These are phyloP conservation scores for Drosophila sucinea DNA, from an alignment of 1,140 invertebrate species.

Conservation along the genomic window DNA sequence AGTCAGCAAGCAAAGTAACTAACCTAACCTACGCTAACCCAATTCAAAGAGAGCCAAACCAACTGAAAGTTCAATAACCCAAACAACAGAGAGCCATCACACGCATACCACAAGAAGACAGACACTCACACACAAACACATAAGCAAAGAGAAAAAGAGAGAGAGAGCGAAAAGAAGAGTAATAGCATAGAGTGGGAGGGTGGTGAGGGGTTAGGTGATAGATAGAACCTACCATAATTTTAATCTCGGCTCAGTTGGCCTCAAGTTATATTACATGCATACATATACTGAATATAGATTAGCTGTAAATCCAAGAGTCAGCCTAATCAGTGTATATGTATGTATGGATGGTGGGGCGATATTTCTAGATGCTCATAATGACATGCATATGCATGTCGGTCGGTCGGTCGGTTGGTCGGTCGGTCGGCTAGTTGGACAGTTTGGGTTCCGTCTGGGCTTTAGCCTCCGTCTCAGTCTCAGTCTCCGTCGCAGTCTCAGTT, in stretches of 20 bases:
- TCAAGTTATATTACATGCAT: constrained; percentile 6
- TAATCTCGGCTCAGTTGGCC: constrained; percentile 22
- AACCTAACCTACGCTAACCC: constrained; percentile 18
- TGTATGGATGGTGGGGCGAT: constrained; percentile 28
- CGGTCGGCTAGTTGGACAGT: constrained; percentile 1
- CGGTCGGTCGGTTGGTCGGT: background rate
- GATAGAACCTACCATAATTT: constrained; percentile 15
- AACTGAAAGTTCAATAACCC: constrained; percentile 40
- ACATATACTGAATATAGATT: constrained; percentile 13
- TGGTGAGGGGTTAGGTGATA: background rate
- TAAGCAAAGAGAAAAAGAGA: background rate
- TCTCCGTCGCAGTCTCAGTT: constrained; percentile 10
- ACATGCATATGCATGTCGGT: background rate
- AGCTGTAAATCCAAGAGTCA: constrained; percentile 7
- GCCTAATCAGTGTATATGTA: constrained; percentile 13
- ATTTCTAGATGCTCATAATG: constrained; percentile 22
- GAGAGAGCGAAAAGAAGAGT: background rate
- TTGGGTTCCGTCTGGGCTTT: constrained; percentile 16
- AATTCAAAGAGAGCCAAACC: constrained; percentile 54
- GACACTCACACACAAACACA: constrained; percentile 4
- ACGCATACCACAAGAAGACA: constrained; percentile 21
- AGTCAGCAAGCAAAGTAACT: constrained; percentile 11
- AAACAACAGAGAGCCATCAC: constrained; percentile 7
- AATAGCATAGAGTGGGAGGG: background rate
- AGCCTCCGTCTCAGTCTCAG: constrained; percentile 25